Evolutionary conservation across 2,113 vertebrate genomes (phyloP).

Genomic region (Ariopsis seemanni): DNA sequence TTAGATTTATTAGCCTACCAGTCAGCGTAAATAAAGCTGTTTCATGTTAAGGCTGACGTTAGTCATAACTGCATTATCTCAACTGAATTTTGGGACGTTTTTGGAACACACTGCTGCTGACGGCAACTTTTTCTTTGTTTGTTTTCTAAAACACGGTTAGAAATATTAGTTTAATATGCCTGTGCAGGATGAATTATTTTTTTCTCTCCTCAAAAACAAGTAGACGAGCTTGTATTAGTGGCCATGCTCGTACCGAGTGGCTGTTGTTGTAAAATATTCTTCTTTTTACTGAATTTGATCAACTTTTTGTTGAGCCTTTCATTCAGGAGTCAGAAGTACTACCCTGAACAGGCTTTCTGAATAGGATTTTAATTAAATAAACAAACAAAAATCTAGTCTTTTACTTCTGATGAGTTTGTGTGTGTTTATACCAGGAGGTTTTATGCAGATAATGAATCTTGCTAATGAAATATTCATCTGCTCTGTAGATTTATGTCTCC

Average conservation of each 20-base stretch:
- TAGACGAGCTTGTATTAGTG: too few species aligned
- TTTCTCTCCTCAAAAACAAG: too few species aligned
- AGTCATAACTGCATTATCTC: background rate
- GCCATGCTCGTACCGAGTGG: too few species aligned
- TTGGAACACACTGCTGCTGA: background rate
- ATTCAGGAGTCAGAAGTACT: background rate
- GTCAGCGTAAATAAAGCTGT: background rate
- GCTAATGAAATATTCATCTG: constrained; percentile 17
- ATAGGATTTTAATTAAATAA: background rate
- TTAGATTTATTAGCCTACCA: background rate
- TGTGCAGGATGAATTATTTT: too few species aligned
- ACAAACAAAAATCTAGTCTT: background rate
- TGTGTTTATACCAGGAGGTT: background rate
- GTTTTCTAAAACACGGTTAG: background rate
- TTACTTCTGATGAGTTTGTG: background rate
- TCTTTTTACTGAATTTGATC: background rate
- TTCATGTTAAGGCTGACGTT: background rate
- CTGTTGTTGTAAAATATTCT: background rate
- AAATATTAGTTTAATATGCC: background rate
- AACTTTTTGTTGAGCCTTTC: background rate
- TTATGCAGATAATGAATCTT: background rate
- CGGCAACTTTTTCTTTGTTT: too few species aligned
- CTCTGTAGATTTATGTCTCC: background rate
- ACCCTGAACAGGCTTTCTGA: background rate
- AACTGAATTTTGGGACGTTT: background rate